Base-by-base conservation (phyloP, 1,140 invertebrate genomes). In the Helicoverpa zea region DNA sequence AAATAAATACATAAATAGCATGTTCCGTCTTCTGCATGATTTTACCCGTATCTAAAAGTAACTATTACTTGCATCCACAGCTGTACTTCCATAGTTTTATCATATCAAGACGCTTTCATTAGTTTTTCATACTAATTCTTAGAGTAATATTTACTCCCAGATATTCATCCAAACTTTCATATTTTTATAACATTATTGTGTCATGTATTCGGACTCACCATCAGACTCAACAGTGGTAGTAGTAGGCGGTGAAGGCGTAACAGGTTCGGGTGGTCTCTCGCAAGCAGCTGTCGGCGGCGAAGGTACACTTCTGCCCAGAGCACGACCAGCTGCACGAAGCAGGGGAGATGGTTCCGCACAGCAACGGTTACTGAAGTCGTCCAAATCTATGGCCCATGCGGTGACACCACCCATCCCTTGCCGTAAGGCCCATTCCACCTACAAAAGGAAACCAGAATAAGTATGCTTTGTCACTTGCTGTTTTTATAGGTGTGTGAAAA, bases 351-450 rank as follows among this genome's bases (percentile, higher is more conserved):
- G 93, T 86, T 98, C 98, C 2, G 92, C 92, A 85, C 98, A 98
- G 89, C 98, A 98, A 0, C 95, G 94, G 91, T 98, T 98, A 56
- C 95, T 96, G 86, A 98, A 98, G 88, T 99, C 98, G 86, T 99
- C 98, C 79, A 99, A 92, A 89, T 99, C 98, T 0, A 99, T 96
- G 0, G 98, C 98, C 98, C 98, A 99, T 2, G 98, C 97, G 80
- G 98, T 97, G 1, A 97, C 96, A 10, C 98, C 98, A 2, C 97
- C 98, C 79, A 97, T 97, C 10, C 97, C 96, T 87, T 96, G 96
- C 2, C 95, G 94, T 18, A 96, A 91, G 1, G 98, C 97, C 95
- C 97, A 98, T 79, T 97, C 95, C 9, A 97, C 97, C 95, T 97
- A 10, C 1, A 58, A 3, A 43, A 43, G 35, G 5, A 43, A 9